Conservation (phyloP, 2,888 invertebrate species). For the Rhyacophila evoluta region DNA sequence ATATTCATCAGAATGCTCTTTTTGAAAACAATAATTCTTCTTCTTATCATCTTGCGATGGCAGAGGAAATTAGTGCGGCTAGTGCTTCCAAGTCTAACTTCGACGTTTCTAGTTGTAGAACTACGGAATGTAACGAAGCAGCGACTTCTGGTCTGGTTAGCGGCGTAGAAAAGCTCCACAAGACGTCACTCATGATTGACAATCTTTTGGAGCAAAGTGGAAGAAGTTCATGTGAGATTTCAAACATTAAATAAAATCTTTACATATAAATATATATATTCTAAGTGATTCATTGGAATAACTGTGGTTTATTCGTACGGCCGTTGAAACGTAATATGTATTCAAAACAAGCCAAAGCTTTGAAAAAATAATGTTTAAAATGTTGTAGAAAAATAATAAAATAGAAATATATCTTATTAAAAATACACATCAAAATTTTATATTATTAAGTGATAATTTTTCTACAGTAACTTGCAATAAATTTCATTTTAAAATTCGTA, state of each 20-base stretch:
- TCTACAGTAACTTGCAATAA: no score
- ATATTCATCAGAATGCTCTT: slow-evolving; percentile 56
- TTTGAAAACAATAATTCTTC: slow-evolving; percentile 64
- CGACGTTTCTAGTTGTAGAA: slow-evolving; percentile 60
- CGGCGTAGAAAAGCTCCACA: slow-evolving; percentile 62
- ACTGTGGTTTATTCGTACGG: neutral
- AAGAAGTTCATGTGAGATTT: slow-evolving; percentile 47
- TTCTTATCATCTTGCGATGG: slow-evolving; percentile 66
- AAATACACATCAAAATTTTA: no score
- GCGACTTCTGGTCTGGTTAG: slow-evolving; percentile 56
- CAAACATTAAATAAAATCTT: slow-evolving; percentile 30
- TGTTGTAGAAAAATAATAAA: slow-evolving; percentile 7
- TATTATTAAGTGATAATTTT: no score
- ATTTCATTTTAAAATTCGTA: no score
- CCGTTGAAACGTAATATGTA: neutral
- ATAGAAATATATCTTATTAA: neutral
- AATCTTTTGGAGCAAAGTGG: slow-evolving; percentile 59
- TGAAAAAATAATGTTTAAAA: neutral
- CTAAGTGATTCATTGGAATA: neutral
- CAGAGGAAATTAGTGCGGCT: slow-evolving; percentile 55
- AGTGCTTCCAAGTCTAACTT: slow-evolving; percentile 48
- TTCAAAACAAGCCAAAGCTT: slow-evolving; percentile 6
- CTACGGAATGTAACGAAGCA: slow-evolving; percentile 51
- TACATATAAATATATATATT: neutral
- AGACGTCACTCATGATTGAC: slow-evolving; percentile 66